Conservation (phyloP, 2,888 invertebrate genomes). For the Agrochola lota region DNA sequence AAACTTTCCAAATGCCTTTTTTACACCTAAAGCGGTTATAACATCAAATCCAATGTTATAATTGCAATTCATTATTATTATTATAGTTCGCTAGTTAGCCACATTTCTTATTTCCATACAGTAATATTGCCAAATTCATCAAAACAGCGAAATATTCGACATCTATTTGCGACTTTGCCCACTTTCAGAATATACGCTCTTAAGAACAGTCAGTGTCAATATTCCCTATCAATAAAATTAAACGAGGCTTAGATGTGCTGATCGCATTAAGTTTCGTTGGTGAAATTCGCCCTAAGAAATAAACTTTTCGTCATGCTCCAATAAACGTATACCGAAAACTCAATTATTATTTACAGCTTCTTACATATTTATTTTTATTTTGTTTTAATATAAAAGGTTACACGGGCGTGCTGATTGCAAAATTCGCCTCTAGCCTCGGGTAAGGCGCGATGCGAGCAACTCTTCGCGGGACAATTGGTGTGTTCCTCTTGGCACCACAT, state of each 20-base stretch:
- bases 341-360: slow-evolving; percentile 29
- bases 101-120: no score
- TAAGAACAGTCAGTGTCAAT: neutral
- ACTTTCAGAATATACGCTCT: no score
- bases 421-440: slow-evolving; percentile 68
- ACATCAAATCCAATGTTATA: no score
- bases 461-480: slow-evolving; percentile 46
- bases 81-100: no score
- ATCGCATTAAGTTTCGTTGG: neutral
- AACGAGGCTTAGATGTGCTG: neutral
- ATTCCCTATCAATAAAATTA: neutral
- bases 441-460: slow-evolving; percentile 54
- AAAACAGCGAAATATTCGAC: no score
- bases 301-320: neutral
- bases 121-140: no score
- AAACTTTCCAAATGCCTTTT: no score
- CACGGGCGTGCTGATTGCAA: slow-evolving; percentile 70
- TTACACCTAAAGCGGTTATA: no score
- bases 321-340: slow-evolving; percentile 15
- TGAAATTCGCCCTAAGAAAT: neutral
- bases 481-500: slow-evolving; percentile 57
- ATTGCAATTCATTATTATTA: no score
- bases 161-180: no score
- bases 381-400: slow-evolving; percentile 61
- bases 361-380: slow-evolving; percentile 53